Base-by-base conservation (phyloP, 2,888 invertebrate genomes). In the Drosophila meridiana region DNA sequence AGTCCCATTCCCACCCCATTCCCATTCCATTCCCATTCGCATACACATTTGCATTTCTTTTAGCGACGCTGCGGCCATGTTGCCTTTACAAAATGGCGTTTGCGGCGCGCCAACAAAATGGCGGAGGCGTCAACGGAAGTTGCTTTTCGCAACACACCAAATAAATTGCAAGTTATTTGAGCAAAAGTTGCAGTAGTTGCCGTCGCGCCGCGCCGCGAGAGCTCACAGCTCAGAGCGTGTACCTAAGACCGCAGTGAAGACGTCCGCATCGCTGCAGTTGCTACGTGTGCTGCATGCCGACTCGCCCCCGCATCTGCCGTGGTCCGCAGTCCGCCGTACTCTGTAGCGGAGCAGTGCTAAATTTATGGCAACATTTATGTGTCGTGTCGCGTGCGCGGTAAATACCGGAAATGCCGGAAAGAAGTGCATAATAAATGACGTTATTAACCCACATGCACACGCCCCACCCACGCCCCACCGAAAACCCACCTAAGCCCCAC, bases 361-460 rank as follows among this genome's bases (percentile, higher is more conserved):
- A 87, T 87, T 87, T 90, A 87, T 87, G 85, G 90, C 80, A 90
- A 87, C 87, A 90, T 87, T 87, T 87, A 87, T 87, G 90, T 87
- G 87, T 90, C 87, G 90, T 90, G 87, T 87, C 87, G 87, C 90
- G 90, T 90, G 90, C 90, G 87, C 87, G 90, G 87, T 87, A 87
- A 87, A 87, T 87, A 87, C 87, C 87, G 87, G 87, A 87, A 87
- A 87, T 87, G 76, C 87, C 87, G 89, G 90, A 87, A 87, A 87
- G 87, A 88, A 87, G 87, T 90, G 87, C 87, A 87, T 87, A 87
- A 87, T 87, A 87, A 87, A 87, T 90, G 87, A 87, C 80, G 87
- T 87, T 87, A 87, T 87, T 87, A 87, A 90, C 87, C 87, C 87
- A 90, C 87, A 90, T 89, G 87, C 69, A 80, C 74, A 73, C 63